Base-by-base conservation (phyloP, 2,113 vertebrate genomes). In the Pituophis catenifer region DNA sequence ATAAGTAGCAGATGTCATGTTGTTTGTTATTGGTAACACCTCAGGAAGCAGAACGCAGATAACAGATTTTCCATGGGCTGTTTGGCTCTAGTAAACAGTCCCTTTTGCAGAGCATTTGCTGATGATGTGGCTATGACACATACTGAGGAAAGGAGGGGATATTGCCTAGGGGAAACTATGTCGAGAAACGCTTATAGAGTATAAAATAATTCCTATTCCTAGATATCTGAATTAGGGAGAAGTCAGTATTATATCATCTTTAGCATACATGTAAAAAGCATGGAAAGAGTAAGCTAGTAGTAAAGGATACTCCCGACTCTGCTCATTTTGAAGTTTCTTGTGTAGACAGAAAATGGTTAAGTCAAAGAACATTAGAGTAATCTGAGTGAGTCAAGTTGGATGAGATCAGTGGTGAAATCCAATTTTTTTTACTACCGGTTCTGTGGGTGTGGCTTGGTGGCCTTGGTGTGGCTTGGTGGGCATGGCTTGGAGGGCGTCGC, bases 21-120 rank as follows among this genome's bases (percentile, higher is more conserved):
- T 95, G 95, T 95, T 95, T 93, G 91, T 92, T 95, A 95, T 29
- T 95, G 95, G 93, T 94, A 90, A 92, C 94, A 95, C 94, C 96
- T 94, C 59, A 58, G 92, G 93, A 96, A 95, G 93, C 91, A 95
- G 93, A 59, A 53, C 93, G 90, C 53, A 92, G 92, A 21, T 5
- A 96, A 94, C 90, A 94, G 91, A 94, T 94, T 95, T 94, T 94
- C 55, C 90, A 93, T 92, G 95, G 92, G 17, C 59, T 93, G 81
- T 88, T 24, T 92, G 92, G 91, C 92, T 33, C 88, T 62, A 88
- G 89, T 86, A 24, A 93, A 90, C 62, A 91, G 90, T 87, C 93
- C 94, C 90, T 95, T 48, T 86, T 96, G 57, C 88, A 93, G 92
- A 93, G 91, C 89, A 93, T 94, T 38, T 88, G 91, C 85, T 1